Evolutionary conservation across 2,113 vertebrate species (phyloP).

Genomic region (Hystrix brachyura): DNA sequence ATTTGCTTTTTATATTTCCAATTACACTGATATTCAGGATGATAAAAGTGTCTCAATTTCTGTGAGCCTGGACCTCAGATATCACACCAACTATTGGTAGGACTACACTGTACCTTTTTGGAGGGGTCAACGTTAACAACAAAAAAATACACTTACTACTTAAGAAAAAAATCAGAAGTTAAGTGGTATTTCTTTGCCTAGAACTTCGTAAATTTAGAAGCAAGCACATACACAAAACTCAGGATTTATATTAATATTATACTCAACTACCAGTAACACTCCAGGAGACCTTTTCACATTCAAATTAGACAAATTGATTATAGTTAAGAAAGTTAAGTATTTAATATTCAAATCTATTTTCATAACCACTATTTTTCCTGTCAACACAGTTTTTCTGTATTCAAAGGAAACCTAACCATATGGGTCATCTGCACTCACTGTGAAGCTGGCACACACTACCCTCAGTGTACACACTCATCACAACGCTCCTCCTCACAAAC

Average conservation of each 20-base stretch:
- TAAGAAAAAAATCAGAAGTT: neutral
- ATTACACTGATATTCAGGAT: neutral
- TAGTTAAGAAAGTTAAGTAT: neutral
- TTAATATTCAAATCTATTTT: neutral
- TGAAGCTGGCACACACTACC: neutral
- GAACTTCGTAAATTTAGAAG: neutral
- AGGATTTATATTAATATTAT: neutral
- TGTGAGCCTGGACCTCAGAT: neutral
- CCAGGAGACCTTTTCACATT: neutral
- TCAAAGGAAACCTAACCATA: neutral
- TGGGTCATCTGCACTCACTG: neutral
- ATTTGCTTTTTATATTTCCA: conserved; percentile 22
- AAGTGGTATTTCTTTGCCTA: neutral
- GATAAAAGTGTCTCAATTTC: neutral
- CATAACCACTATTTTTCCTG: neutral
- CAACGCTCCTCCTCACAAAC: neutral
- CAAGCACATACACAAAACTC: neutral
- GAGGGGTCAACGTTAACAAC: neutral
- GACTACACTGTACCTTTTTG: neutral
- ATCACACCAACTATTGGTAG: neutral
- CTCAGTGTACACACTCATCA: neutral
- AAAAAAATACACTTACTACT: neutral
- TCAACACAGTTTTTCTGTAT: neutral
- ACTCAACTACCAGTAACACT: neutral
- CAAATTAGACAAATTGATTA: neutral